Percentiles rank a stretch among this genome's conserved stretches.
Conservation (phyloP, 2,888 invertebrate genomes). For the Stenotaenia linearis region DNA sequence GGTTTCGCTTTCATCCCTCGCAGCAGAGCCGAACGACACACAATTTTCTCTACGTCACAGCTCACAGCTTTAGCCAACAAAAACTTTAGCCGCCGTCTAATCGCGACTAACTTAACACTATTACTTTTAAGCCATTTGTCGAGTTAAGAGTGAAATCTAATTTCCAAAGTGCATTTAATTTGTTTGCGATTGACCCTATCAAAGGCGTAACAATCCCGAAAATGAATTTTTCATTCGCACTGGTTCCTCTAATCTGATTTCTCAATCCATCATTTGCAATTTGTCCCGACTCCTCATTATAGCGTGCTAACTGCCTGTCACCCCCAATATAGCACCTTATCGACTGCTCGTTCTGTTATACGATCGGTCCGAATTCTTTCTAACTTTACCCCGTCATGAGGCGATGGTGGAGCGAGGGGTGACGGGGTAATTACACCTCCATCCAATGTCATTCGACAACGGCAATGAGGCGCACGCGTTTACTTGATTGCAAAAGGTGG, state of each 20-base stretch:
- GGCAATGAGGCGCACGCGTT: conserved; percentile 24
- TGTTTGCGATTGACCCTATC: background rate
- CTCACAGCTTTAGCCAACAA: background rate
- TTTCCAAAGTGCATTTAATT: background rate
- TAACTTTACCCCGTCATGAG: conserved; percentile 6
- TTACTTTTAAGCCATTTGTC: background rate
- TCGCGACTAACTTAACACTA: background rate
- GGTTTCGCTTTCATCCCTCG: background rate
- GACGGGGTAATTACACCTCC: conserved; percentile 14
- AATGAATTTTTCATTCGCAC: conserved; percentile 2
- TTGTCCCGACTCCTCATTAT: conserved; percentile 26
- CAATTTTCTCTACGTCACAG: background rate
- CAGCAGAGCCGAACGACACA: background rate
- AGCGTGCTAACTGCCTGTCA: conserved; percentile 16
- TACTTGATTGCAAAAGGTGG: conserved; percentile 8
- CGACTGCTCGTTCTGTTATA: background rate
- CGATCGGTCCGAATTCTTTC: conserved; percentile 16
- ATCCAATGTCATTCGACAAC: conserved; percentile 11
- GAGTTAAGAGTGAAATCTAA: background rate
- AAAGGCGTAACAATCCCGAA: conserved; percentile 10
- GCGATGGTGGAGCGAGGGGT: conserved; percentile 2
- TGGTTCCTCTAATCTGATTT: conserved; percentile 22
- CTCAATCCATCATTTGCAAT: conserved; percentile 26
- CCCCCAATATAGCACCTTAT: background rate
- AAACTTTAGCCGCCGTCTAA: background rate